Conservation (phyloP, 53 echinoderm and acorn worm species). For the Luidia sarsii region DNA sequence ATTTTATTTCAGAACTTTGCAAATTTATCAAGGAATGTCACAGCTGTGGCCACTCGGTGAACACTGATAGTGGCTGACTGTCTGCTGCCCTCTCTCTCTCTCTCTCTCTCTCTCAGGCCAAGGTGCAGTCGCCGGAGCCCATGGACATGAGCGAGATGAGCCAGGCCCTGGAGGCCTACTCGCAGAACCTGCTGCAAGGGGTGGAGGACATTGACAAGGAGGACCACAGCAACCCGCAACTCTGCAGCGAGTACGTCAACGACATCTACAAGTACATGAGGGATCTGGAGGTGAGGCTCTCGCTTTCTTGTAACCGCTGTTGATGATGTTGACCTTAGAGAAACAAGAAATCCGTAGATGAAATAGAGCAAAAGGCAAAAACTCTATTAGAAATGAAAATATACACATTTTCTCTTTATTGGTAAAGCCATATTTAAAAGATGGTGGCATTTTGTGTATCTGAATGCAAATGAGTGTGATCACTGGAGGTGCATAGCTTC, state of each 20-base stretch:
- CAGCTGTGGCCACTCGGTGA: too few species aligned
- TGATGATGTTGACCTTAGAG: too few species aligned
- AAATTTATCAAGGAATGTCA: background rate
- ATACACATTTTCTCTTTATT: too few species aligned
- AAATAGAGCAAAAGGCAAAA: too few species aligned
- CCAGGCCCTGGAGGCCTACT: conserved; percentile 62
- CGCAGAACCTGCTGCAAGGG: conserved; percentile 44
- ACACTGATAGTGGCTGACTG: background rate
- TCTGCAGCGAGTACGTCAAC: conserved; percentile 92
- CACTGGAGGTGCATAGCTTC: too few species aligned
- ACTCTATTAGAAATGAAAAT: too few species aligned
- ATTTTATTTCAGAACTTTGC: background rate
- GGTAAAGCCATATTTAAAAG: too few species aligned
- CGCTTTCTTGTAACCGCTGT: too few species aligned
- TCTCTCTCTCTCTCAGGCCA: background rate
- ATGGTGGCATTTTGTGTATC: too few species aligned
- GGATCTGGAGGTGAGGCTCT: conserved; percentile 64
- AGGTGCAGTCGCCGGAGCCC: conserved; percentile 63
- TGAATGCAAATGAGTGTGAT: too few species aligned
- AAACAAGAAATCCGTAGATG: too few species aligned
- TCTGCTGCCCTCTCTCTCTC: too few species aligned
- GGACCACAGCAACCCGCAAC: conserved; percentile 89
- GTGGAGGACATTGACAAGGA: conserved; percentile 94
- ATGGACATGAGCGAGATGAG: conserved; percentile 68
- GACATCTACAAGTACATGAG: conserved; percentile 96